Evolutionary conservation across 2,113 vertebrate species (phyloP), one percentile per base, ranked within the genome.

Genomic region (Scolopax mira): DNA sequence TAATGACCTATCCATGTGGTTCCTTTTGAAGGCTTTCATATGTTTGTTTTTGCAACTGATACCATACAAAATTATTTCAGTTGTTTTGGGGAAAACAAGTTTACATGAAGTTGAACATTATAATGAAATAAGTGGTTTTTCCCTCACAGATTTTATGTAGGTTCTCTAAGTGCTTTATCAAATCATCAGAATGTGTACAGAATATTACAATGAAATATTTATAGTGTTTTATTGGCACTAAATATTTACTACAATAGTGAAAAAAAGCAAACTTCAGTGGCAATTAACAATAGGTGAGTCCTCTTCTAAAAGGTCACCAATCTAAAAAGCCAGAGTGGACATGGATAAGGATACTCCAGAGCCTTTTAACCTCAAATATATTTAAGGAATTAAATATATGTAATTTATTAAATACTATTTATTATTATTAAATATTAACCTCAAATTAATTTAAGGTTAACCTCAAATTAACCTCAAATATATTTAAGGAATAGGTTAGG

Each of bases 21-120:
- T 85, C 48, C 10, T 87, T 97, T 94, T 87, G 90, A 85, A 89
- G 85, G 33, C 17, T 80, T 83, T 74, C 17, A 13, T 54, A 37
- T 93, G 66, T 91, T 95, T 96, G 85, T 85, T 96, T 97, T 96
- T 86, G 52, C 55, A 86, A 41, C 33, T 60, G 75, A 71, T 28
- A 71, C 75, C 71, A 67, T 25, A 46, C 11, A 0, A 4, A 94
- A 90, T 83, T 85, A 87, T 92, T 84, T 94, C 14, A 37, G 42
- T 41, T 88, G 72, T 85, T 94, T 89, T 70, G 71, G 33, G 60
- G 46, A 91, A 95, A 96, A 93, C 78, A 94, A 77, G 18, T 55
- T 27, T 83, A n/a, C 0, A 2, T 41, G 30, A 91, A 73, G 7
- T 42, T 78, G 48, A n/a, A 74, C 12, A 11, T 49, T 83, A 13